Base-by-base conservation (phyloP, 2,113 vertebrate species). In the Sebastes schlegelii region DNA sequence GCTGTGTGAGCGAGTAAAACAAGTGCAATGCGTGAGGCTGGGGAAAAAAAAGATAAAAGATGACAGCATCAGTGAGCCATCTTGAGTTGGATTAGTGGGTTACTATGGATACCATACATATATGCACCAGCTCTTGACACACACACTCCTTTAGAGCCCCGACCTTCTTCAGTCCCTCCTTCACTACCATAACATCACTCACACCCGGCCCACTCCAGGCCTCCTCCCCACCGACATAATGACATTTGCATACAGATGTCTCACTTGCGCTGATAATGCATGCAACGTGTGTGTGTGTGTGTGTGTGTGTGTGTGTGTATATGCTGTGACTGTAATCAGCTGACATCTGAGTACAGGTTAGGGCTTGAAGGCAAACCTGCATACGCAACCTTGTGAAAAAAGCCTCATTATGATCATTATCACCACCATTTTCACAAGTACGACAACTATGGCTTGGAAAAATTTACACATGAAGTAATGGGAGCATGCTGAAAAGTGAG, bases 201-300 rank as follows among this genome's bases (percentile, higher is more conserved):
- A 79, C 77, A 85, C 46, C 79, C 60, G n/a, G 63, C 86, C 87
- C 89, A 65, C 77, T 77, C 70, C 43, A 1, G 75, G 86, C 87
- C 90, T 74, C 86, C 90, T 79, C 88, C 49, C 71, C 94, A 79
- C 40, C 55, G 65, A 55, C 86, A 89, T 93, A 88, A 91, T 89
- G 85, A 21, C 17, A 97, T 98, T 97, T 98, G 96, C 97, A 97
- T 97, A 97, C 96, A 98, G 96, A 97, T 97, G 97, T 94, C 88
- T 90, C 79, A 76, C 77, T 91, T 83, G 79, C 82, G 80, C 82
- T 76, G 85, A 79, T 89, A 86, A 88, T 90, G 77, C 75, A 84
- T 80, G 84, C 62, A 1, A 19, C 58, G 21, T 58, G 76, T 67
- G 42, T 78, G 62, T 52, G 65, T 63, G 60, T 60, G 82, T 71